A percentile compares a stretch with the other conserved stretches of the same genome.
These are phyloP conservation scores for Ceratina japonica DNA, from an alignment of 1,140 invertebrate species.

Conservation along the genomic window DNA sequence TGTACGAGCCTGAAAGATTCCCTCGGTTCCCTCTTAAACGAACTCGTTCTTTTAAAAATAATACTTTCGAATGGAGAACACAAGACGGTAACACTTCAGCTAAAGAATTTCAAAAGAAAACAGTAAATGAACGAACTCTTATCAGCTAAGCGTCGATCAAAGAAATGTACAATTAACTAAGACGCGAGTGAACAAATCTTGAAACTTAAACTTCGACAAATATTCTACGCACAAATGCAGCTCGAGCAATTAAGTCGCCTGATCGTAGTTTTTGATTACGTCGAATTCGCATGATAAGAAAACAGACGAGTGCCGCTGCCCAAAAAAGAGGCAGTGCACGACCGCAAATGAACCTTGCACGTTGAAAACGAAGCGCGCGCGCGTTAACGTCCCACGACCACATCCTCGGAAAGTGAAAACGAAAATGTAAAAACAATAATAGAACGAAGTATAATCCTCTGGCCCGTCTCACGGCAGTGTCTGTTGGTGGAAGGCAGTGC, in stretches of 20 bases:
- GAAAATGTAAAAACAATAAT: not conserved
- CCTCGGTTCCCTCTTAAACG: conserved; percentile 25
- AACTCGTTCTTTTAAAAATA: conserved; percentile 12
- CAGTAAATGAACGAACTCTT: not conserved
- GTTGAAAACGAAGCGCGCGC: conserved; percentile 17
- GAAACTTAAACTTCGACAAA: not conserved
- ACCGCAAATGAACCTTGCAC: conserved; percentile 9
- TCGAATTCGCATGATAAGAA: not conserved
- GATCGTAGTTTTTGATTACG: conserved; percentile 14
- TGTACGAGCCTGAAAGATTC: conserved; percentile 43
- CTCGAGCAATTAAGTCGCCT: conserved; percentile 16
- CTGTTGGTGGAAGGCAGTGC: conserved; percentile 72
- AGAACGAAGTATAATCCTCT: conserved; percentile 39
- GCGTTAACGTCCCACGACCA: not conserved
- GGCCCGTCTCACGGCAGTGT: conserved; percentile 66
- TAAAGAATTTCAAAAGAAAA: conserved; percentile 33
- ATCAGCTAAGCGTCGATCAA: not conserved
- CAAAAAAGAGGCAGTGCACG: conserved; percentile 18
- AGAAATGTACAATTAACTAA: not conserved
- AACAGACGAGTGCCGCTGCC: conserved; percentile 7
- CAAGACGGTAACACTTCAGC: conserved; percentile 29
- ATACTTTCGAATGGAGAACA: conserved; percentile 50
- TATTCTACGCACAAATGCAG: not conserved
- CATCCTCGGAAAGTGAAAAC: not conserved
- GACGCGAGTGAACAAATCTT: too few relatives aligned